Evolutionary conservation across 2,888 invertebrate genomes (phyloP), one percentile per base, ranked within the genome.

Genomic region (Syrista parreyssii): DNA sequence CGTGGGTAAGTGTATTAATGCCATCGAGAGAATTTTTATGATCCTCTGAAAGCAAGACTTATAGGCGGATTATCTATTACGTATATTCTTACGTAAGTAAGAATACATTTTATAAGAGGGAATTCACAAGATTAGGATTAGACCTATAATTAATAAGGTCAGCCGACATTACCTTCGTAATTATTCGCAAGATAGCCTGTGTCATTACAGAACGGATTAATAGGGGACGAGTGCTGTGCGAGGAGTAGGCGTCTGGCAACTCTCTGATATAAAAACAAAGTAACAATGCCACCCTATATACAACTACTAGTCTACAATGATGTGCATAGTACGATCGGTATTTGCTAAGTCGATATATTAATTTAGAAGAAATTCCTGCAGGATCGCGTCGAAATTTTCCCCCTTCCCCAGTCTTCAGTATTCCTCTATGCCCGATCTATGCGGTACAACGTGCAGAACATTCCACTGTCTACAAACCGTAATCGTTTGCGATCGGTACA

Each of bases 1-100:
- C 87, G 96, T 97, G 80, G 96, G 97, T 97, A 90, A 95, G 55
- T 55, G 55, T 23, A 23, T 9, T 23, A 23, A 2, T 23, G 55
- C 0, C 0, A 55, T 23, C 9, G 15, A 40, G 40, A 15, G 1
- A 15, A 6, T 15, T 15, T 40, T 40, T 0, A 55, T 55, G 23
- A 55, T 23, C 9, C 23, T 55, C 2, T 23, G 23, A 55, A 6
- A 23, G 40, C 40, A 55, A 23, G 40, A 23, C 9, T 15, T 9
- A 55, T 40, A 23, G 40, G 23, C 23, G 40, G 40, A 15, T 40
- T 6, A 55, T 6, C 9, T 55, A 55, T 55, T 23, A 55, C 2
- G 6, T 23, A 55, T 9, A 55, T 55, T n/a, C n/a, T n/a, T n/a
- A 2, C 23, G 2, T 23, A 23, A 15, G 23, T 23, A 55, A 9